A percentile compares a stretch with the other conserved stretches of the same genome.
These are phyloP conservation scores for Kuschelorhynchus macadamiae DNA, from an alignment of 2,888 invertebrate genomes.

Conservation along the genomic window DNA sequence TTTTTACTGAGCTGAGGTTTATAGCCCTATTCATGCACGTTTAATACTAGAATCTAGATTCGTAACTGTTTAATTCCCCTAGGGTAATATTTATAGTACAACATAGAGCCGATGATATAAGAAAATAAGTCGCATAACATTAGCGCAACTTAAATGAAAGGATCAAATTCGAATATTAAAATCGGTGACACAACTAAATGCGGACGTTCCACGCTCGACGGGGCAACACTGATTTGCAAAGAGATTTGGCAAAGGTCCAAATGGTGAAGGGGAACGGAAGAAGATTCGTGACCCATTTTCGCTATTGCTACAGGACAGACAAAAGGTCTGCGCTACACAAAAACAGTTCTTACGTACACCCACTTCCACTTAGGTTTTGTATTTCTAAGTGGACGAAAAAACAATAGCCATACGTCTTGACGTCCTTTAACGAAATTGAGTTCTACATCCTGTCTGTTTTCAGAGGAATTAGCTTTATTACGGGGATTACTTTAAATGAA, in stretches of 20 bases:
- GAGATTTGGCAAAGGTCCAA: slow-evolving; percentile 37
- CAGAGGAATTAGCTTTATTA: too few species aligned
- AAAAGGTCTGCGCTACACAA: slow-evolving; percentile 36
- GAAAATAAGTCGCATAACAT: too few species aligned
- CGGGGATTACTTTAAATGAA: too few species aligned
- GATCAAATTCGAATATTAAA: slow-evolving; percentile 16
- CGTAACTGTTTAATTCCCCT: too few species aligned
- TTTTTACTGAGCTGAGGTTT: too few species aligned
- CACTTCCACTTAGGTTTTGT: slow-evolving; percentile 20
- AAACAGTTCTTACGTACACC: slow-evolving; percentile 24
- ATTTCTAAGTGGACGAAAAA: slow-evolving; percentile 24
- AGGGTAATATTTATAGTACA: too few species aligned
- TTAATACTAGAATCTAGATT: too few species aligned
- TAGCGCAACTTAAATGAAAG: background rate
- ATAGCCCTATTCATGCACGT: too few species aligned
- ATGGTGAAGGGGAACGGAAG: slow-evolving; percentile 25
- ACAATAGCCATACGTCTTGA: slow-evolving; percentile 20
- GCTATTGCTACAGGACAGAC: slow-evolving; percentile 23
- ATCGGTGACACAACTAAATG: slow-evolving; percentile 7
- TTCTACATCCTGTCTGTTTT: background rate
- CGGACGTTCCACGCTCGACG: slow-evolving; percentile 8
- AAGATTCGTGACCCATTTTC: slow-evolving; percentile 37
- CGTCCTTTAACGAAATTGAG: slow-evolving; percentile 1
- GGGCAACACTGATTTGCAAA: slow-evolving; percentile 22
- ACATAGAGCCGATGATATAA: too few species aligned